A percentile compares a stretch with the other conserved stretches of the same genome.
Conservation (phyloP, 2,888 invertebrate species). For the Petrolisthes cinctipes region DNA sequence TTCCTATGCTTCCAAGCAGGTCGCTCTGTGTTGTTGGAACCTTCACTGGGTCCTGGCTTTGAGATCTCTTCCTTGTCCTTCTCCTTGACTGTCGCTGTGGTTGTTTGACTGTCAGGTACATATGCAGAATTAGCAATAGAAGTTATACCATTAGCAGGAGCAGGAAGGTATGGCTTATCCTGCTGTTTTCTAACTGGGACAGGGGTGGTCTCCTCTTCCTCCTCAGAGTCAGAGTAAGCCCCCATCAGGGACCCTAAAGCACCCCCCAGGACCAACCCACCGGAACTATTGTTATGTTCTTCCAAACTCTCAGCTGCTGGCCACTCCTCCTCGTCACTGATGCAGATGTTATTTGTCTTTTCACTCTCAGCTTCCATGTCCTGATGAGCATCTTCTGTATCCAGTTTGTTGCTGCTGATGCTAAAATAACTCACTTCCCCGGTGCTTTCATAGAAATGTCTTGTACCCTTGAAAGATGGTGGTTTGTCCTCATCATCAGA, state of each 20-base stretch:
- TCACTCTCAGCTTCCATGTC: neutral
- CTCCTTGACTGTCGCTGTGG: neutral
- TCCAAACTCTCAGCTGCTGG: neutral
- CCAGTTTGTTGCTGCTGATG: neutral
- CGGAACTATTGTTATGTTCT: neutral
- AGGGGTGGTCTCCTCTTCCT: slow-evolving; percentile 24
- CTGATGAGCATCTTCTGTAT: neutral
- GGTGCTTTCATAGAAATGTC: slow-evolving; percentile 48
- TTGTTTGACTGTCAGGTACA: no score
- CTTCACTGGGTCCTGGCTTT: no score
- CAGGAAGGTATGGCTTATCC: neutral
- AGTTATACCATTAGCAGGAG: no score
- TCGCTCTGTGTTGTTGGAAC: no score
- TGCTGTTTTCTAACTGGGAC: neutral
- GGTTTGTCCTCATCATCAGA: slow-evolving; percentile 40
- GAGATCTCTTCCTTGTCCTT: neutral
- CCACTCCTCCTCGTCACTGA: slow-evolving; percentile 62
- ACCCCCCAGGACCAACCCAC: slow-evolving; percentile 38
- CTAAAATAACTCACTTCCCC: slow-evolving; percentile 58
- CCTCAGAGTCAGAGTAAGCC: slow-evolving; percentile 74
- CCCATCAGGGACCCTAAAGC: slow-evolving; percentile 75
- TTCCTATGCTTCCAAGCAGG: neutral
- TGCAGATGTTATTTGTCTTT: slow-evolving; percentile 15
- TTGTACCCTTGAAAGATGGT: slow-evolving; percentile 50
- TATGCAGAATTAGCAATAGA: no score